Percentiles rank a stretch among this genome's conserved stretches.
phyloP scores from a whole-genome alignment of 2,888 invertebrate genomes.

The Hirtodrosophila alboralis region DNA sequence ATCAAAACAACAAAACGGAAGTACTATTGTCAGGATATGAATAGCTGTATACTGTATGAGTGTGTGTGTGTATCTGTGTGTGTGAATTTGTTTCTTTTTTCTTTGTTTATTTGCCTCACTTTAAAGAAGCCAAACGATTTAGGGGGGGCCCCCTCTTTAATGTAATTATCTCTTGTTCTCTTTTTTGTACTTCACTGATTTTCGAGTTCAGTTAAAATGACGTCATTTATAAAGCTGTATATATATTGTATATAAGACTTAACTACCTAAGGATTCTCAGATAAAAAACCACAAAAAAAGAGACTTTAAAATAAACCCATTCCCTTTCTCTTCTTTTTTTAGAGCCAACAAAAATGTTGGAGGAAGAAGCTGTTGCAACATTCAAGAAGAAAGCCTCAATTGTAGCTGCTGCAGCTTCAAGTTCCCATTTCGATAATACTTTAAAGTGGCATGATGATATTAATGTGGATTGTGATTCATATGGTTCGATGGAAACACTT shows the following conservation, averaged over 20 bases:
- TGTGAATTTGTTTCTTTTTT: conserved; percentile 6
- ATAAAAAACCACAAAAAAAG: too few species aligned
- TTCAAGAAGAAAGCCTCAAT: conserved; percentile 28
- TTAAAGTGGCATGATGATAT: conserved; percentile 20
- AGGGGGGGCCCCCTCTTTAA: conserved; percentile 28
- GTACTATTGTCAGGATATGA: conserved; percentile 30
- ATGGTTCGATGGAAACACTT: conserved; percentile 71
- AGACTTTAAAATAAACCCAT: too few species aligned
- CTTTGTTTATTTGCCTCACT: conserved; percentile 1
- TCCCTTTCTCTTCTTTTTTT: neutral
- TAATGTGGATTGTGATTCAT: conserved; percentile 63
- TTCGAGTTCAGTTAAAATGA: conserved; percentile 17
- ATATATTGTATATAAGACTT: too few species aligned
- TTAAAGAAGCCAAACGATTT: conserved; percentile 47
- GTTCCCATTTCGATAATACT: conserved; percentile 5
- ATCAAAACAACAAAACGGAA: conserved; percentile 30
- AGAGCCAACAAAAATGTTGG: conserved; percentile 41
- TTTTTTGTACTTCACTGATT: conserved; percentile 16
- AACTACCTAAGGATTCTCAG: too few species aligned
- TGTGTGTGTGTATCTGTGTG: conserved; percentile 4
- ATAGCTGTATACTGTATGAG: neutral
- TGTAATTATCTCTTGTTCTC: conserved; percentile 6
- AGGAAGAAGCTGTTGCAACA: conserved; percentile 13
- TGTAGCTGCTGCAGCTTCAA: conserved; percentile 9
- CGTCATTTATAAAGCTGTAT: conserved; percentile 10